Conservation (phyloP, 2,113 vertebrate genomes). For the Suricata suricatta region DNA sequence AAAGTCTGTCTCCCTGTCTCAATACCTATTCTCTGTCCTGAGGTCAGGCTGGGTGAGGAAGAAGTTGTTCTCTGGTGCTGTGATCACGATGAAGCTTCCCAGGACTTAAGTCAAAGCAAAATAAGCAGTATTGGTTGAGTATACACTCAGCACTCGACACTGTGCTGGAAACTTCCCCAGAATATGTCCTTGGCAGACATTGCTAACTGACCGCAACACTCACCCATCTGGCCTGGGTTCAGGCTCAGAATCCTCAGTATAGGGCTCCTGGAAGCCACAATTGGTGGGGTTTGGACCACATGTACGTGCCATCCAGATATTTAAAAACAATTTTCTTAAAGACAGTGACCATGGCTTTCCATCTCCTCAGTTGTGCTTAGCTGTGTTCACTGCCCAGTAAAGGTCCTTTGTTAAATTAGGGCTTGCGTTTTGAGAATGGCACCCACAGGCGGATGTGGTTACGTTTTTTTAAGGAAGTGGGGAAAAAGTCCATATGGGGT, state of each 20-base stretch:
- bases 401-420: not conserved
- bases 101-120: constrained; percentile 4
- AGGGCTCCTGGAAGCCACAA: not conserved
- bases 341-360: not conserved
- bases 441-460: not conserved
- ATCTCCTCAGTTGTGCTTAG: not conserved
- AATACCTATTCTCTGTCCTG: not conserved
- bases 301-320: not conserved
- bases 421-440: constrained; percentile 6
- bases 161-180: not conserved
- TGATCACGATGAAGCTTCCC: not conserved
- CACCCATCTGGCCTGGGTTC: not conserved
- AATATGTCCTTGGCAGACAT: not conserved
- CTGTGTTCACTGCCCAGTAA: not conserved
- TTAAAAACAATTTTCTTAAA: not conserved
- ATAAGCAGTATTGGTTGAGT: not conserved
- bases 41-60: not conserved
- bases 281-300: not conserved
- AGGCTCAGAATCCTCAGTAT: not conserved
- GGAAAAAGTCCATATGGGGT: not conserved
- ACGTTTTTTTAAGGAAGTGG: not conserved
- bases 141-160: not conserved
- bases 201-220: not conserved
- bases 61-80: not conserved
- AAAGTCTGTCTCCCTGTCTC: not conserved